These are phyloP conservation scores for Lasioglossum vierecki DNA, from an alignment of 2,888 invertebrate genomes.

Conservation along the genomic window DNA sequence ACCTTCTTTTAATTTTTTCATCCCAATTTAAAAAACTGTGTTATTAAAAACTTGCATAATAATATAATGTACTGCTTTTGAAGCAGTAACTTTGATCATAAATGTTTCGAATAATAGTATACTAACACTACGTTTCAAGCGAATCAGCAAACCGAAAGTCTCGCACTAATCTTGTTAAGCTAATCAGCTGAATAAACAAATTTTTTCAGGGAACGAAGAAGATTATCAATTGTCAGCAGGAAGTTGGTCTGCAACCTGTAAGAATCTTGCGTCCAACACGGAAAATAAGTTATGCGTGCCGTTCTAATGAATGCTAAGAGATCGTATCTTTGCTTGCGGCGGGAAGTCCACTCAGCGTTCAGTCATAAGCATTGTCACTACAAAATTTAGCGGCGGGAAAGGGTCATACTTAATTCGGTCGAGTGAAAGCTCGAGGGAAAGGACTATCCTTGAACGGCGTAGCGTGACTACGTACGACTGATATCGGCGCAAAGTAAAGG, in stretches of 20 bases:
- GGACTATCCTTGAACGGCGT: slow-evolving; percentile 44
- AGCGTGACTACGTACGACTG: slow-evolving; percentile 57
- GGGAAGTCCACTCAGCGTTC: neutral
- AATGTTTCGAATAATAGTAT: too few species aligned
- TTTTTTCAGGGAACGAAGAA: neutral
- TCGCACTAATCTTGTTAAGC: too few species aligned
- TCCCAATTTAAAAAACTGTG: too few species aligned
- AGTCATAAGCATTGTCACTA: slow-evolving; percentile 17
- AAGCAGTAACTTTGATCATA: too few species aligned
- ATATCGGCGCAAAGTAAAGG: slow-evolving; percentile 76
- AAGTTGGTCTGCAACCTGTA: neutral
- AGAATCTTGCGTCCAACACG: neutral
- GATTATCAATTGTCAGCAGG: neutral
- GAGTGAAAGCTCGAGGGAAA: slow-evolving; percentile 51
- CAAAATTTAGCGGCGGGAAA: slow-evolving; percentile 10
- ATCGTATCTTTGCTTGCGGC: slow-evolving; percentile 11
- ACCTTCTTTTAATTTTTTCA: too few species aligned
- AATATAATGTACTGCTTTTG: too few species aligned
- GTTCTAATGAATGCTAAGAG: slow-evolving; percentile 16
- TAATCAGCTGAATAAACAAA: too few species aligned
- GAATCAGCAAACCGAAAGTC: too few species aligned
- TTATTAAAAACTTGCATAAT: too few species aligned
- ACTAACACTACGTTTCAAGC: too few species aligned
- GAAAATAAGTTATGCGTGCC: slow-evolving; percentile 19
- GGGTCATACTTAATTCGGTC: slow-evolving; percentile 51